A percentile compares a stretch with the other conserved stretches of the same genome.
phyloP scores from a whole-genome alignment of 1,140 invertebrate species.

The Anthonomus grandis region DNA sequence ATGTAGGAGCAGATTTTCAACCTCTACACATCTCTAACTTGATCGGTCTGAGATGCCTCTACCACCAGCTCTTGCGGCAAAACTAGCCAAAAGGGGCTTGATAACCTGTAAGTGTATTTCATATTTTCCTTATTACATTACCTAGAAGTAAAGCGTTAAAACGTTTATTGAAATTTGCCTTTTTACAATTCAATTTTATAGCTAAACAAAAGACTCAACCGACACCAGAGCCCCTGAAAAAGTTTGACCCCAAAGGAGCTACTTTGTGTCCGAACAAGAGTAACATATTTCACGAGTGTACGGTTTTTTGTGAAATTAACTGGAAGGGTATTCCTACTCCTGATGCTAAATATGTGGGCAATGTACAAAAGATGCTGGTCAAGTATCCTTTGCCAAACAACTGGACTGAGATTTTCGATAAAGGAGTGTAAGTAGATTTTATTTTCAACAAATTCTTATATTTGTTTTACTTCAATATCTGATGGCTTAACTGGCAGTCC shows the following conservation, averaged over 20 bases:
- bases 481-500: no score
- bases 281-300: conserved; percentile 94
- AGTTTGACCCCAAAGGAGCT: conserved; percentile 59
- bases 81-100: conserved; percentile 82
- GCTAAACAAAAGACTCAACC: conserved; percentile 27
- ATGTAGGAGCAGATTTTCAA: no score
- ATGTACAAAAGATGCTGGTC: conserved; percentile 72
- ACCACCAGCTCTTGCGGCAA: conserved; percentile 78
- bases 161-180: no score
- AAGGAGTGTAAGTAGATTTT: conserved; percentile 71
- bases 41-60: conserved; percentile 68
- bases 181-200: conserved; percentile 35
- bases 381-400: conserved; percentile 89
- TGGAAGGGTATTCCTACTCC: conserved; percentile 79
- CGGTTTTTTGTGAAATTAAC: conserved; percentile 79
- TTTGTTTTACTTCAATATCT: conserved; percentile 8
- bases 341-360: conserved; percentile 69
- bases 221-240: conserved; percentile 38
- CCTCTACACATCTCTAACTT: no score
- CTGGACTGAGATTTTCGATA: conserved; percentile 93
- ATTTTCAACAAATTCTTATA: conserved; percentile 14
- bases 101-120: conserved; percentile 49
- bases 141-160: conserved; percentile 50
- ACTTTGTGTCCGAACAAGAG: conserved; percentile 93
- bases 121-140: conserved; percentile 80